These are phyloP conservation scores for Drosophila longiperda DNA, from an alignment of 2,888 invertebrate genomes.

Conservation along the genomic window DNA sequence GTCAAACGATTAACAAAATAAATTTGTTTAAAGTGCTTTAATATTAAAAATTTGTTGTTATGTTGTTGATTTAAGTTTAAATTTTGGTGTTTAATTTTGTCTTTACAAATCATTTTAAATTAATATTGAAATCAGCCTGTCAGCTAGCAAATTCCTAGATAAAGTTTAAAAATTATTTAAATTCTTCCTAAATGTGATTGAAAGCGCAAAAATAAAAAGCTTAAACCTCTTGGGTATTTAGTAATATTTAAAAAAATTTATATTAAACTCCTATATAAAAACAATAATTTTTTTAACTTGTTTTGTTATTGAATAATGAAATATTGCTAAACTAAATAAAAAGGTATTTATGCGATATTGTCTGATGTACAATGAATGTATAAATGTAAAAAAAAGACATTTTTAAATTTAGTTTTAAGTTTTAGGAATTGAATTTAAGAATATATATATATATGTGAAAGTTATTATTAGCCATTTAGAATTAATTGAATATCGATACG, in stretches of 20 bases:
- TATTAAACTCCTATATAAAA: not conserved
- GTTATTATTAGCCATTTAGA: conserved; percentile 27
- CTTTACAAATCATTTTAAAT: not conserved
- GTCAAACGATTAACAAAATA: conserved; percentile 7
- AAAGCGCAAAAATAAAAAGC: not conserved
- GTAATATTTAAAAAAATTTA: not conserved
- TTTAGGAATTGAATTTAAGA: conserved; percentile 21
- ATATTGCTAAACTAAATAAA: not conserved
- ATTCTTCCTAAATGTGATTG: too few species aligned
- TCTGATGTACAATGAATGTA: conserved; percentile 34
- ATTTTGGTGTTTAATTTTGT: conserved; percentile 3
- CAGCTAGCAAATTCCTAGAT: not conserved
- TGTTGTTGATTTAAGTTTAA: conserved; percentile 2
- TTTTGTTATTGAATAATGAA: not conserved
- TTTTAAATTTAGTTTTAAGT: conserved; percentile 4
- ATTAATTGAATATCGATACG: conserved; percentile 36
- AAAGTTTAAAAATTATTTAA: not conserved
- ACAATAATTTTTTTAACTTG: not conserved
- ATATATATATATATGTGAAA: conserved; percentile 20
- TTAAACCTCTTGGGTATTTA: not conserved
- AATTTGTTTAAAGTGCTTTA: conserved; percentile 2
- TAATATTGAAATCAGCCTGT: not conserved
- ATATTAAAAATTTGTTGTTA: conserved; percentile 5
- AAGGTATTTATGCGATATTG: conserved; percentile 6
- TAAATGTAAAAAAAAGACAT: conserved; percentile 15